Evolutionary conservation across 1,140 invertebrate genomes (phyloP).

Genomic region (Lordiphosa stackelbergi): DNA sequence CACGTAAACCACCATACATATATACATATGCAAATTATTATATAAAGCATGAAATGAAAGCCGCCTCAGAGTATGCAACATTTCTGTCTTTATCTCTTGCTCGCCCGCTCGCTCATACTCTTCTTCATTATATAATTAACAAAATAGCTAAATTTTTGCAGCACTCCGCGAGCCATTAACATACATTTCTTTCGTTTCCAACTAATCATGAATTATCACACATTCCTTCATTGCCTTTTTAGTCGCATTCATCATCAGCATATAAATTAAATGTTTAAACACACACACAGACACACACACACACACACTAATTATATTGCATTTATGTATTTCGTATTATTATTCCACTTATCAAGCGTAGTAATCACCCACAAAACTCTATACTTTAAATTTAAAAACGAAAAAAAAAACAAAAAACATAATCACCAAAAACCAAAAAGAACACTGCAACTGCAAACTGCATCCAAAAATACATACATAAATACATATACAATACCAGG

Average conservation of each 20-base stretch:
- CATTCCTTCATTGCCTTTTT: constrained; percentile 65
- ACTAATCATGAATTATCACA: constrained; percentile 35
- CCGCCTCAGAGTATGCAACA: constrained; percentile 42
- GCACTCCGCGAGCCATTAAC: constrained; percentile 33
- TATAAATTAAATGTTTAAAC: constrained; percentile 46
- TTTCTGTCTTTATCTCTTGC: constrained; percentile 5
- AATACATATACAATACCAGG: constrained; percentile 45
- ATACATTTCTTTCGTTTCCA: constrained; percentile 34
- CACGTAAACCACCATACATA: constrained; percentile 25
- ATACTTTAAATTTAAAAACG: constrained; percentile 57
- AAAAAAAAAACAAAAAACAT: constrained; percentile 30
- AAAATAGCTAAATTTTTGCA: constrained; percentile 52
- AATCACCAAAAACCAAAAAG: constrained; percentile 45
- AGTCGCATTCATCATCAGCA: constrained; percentile 61
- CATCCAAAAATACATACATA: constrained; percentile 30
- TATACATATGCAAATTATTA: constrained; percentile 28
- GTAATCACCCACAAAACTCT: constrained; percentile 53
- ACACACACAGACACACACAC: constrained; percentile 34
- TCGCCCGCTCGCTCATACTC: constrained; percentile 10
- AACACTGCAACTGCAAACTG: constrained; percentile 20
- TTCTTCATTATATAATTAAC: neutral
- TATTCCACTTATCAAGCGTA: constrained; percentile 73
- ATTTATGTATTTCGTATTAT: constrained; percentile 70
- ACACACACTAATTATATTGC: constrained; percentile 63
- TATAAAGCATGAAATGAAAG: constrained; percentile 25